Base-by-base conservation (phyloP, 2,797 vertebrate genomes). In the Synanceia verrucosa region DNA sequence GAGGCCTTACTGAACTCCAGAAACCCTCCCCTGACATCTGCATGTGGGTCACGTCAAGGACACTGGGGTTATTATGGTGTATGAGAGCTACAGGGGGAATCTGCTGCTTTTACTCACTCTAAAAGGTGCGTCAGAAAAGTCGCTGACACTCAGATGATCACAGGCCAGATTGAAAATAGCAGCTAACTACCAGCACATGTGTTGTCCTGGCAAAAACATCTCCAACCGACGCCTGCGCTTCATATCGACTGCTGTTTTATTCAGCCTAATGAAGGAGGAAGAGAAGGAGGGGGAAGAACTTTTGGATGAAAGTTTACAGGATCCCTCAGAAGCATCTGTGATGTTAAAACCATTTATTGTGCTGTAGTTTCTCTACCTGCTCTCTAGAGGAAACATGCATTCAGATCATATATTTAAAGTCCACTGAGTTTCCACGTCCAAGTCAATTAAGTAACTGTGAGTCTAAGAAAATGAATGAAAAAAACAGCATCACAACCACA, bases 141-240 rank as follows among this genome's bases (percentile, higher is more conserved):
- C 74, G 46, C 31, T 34, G 73, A 85, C 82, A 57, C 68, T 59
- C 66, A 4, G 56, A 85, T 65, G 79, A 84, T 84, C 83, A 74
- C 74, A 73, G 60, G 67, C 65, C 48, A 53, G 37, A 65, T 57
- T 75, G 68, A 70, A 85, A 83, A 86, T 81, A 81, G 80, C 77
- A 60, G 70, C 80, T 92, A 88, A 92, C 85, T 69, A 84, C 68
- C 80, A 68, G 79, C 88, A 89, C 78, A 79, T 91, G 88, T 88
- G 80, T 60, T 73, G 39, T 31, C 76, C 87, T 86, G 89, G 84
- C 60, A 84, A 70, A 77, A 86, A 83, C 73, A 81, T 78, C 78
- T 43, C 16, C 3, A 41, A 67, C 39, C 19, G 29, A 78, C 37
- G 65, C 63, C 81, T 85, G 76, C 69, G 78, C 77, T 85, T 81